phyloP scores from a whole-genome alignment of 1,140 invertebrate species.

The Pseudomyrmex gracilis region DNA sequence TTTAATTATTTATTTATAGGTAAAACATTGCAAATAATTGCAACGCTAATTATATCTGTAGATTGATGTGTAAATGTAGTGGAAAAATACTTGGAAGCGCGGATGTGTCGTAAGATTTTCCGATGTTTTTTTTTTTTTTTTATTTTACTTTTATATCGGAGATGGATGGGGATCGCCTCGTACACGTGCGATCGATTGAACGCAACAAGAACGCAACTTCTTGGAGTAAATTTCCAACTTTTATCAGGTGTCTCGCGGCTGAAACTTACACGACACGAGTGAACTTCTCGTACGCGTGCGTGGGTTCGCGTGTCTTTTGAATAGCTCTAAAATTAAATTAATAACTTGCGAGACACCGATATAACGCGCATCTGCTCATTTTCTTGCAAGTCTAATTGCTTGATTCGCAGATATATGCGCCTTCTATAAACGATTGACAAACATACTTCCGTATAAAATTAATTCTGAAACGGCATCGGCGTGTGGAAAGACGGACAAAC shows the following conservation, averaged over 20 bases:
- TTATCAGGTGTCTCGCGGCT: slow-evolving; percentile 4
- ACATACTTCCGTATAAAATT: not conserved
- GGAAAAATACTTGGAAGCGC: not conserved
- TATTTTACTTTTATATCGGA: too few species aligned
- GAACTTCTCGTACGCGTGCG: slow-evolving; percentile 42
- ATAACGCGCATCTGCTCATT: not conserved
- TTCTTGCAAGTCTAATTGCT: too few species aligned
- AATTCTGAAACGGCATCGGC: not conserved
- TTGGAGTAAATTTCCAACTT: slow-evolving; percentile 41
- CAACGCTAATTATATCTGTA: not conserved
- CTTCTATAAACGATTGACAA: not conserved
- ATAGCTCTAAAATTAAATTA: slow-evolving; percentile 33
- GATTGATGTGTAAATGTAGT: not conserved
- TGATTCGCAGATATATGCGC: too few species aligned
- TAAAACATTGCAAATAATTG: not conserved
- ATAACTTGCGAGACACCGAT: slow-evolving; percentile 4
- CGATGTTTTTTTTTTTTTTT: not conserved
- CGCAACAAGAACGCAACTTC: slow-evolving; percentile 25
- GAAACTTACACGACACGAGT: slow-evolving; percentile 25
- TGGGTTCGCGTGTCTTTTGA: slow-evolving; percentile 9
- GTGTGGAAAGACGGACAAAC: not conserved
- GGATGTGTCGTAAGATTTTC: not conserved
- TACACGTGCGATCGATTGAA: not conserved
- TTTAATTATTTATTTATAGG: not conserved
- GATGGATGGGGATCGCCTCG: too few species aligned